A percentile compares a stretch with the other conserved stretches of the same genome.
These are phyloP conservation scores for Planiliza haematocheilus DNA, from an alignment of 2,113 vertebrate genomes.

Conservation along the genomic window DNA sequence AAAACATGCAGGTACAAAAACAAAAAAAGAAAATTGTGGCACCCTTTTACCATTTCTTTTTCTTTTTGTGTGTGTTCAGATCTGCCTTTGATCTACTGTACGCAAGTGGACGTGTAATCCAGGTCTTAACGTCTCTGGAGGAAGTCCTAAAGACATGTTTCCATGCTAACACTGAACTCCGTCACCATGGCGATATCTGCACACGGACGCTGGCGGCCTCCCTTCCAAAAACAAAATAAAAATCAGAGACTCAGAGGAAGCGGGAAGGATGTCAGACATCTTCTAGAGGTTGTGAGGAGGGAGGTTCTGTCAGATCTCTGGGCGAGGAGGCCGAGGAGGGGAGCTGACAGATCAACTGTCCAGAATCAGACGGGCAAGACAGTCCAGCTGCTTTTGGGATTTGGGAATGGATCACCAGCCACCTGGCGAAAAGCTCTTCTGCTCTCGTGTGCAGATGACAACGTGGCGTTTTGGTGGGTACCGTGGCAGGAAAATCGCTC, in stretches of 20 bases:
- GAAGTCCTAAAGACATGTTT: slow-evolving; percentile 33
- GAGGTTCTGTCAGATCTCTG: not conserved
- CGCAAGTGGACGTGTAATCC: slow-evolving; percentile 11
- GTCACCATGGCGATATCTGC: slow-evolving; percentile 36
- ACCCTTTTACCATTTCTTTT: slow-evolving; percentile 71
- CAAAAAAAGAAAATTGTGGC: slow-evolving; percentile 74
- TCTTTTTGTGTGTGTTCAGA: slow-evolving; percentile 32
- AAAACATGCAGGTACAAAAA: slow-evolving; percentile 79
- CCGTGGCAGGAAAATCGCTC: slow-evolving; percentile 56
- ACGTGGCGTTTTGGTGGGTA: slow-evolving; percentile 32
- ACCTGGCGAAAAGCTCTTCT: not conserved
- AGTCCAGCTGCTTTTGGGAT: slow-evolving; percentile 76
- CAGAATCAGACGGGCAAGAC: slow-evolving; percentile 16
- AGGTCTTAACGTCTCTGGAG: slow-evolving; percentile 5
- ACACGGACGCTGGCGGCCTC: slow-evolving; percentile 56
- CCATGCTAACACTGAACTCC: slow-evolving; percentile 71
- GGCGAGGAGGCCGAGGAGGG: not conserved
- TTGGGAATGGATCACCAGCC: slow-evolving; percentile 1
- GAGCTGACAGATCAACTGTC: slow-evolving; percentile 64
- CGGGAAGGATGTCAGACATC: not conserved
- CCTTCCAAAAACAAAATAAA: slow-evolving; percentile 25
- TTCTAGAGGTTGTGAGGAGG: slow-evolving; percentile 5
- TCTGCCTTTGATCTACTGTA: slow-evolving; percentile 42
- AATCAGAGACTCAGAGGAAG: not conserved
- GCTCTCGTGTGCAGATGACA: slow-evolving; percentile 15